A percentile compares a stretch with the other conserved stretches of the same genome.
These are phyloP conservation scores for Heliconius hewitsoni DNA, from an alignment of 1,140 invertebrate genomes.

Conservation along the genomic window DNA sequence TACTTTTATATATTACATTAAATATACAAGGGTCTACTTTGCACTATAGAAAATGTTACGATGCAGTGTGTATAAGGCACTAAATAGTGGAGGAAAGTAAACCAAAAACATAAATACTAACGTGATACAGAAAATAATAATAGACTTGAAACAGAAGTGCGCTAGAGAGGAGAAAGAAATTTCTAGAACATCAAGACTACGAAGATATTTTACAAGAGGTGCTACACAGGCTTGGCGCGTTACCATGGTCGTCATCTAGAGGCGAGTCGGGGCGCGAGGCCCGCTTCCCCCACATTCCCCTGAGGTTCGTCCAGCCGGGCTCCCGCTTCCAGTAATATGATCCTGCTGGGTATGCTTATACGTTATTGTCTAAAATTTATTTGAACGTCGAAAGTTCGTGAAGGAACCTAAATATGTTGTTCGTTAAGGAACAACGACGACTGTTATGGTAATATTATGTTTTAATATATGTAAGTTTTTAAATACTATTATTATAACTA, in stretches of 20 bases:
- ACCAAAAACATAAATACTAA: neutral
- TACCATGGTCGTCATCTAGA: slow-evolving; percentile 63
- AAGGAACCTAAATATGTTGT: neutral
- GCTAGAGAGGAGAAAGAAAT: neutral
- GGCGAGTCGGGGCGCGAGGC: slow-evolving; percentile 38
- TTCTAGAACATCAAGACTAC: neutral
- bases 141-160: neutral
- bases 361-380: slow-evolving; percentile 14
- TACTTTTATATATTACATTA: neutral
- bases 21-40: neutral
- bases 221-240: slow-evolving; percentile 32
- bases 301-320: slow-evolving; percentile 87
- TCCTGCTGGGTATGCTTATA: slow-evolving; percentile 54
- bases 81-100: neutral
- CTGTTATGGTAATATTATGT: no score
- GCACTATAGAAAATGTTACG: neutral
- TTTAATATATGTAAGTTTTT: no score
- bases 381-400: neutral
- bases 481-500: no score
- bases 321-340: slow-evolving; percentile 86
- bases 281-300: slow-evolving; percentile 87
- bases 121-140: neutral
- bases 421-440: no score
- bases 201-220: neutral
- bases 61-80: neutral